Percentiles rank a stretch among this genome's conserved stretches.
Evolutionary conservation across 2,113 vertebrate genomes (phyloP).

Genomic region (Benitochromis conjunctus): DNA sequence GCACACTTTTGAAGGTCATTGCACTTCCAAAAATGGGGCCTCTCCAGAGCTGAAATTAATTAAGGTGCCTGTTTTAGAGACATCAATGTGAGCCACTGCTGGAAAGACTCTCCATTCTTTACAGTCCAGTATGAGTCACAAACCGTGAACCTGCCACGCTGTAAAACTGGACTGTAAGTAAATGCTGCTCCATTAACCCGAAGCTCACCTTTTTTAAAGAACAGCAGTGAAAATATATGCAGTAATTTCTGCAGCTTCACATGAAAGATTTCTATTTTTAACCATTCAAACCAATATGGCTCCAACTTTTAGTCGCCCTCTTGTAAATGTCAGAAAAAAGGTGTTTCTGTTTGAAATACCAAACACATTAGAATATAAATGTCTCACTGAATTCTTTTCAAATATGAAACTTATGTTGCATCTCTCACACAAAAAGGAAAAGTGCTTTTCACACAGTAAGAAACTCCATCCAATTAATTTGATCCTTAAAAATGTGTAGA

Average conservation of each 20-base stretch:
- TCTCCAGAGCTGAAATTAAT: conserved; percentile 67
- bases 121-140: background rate
- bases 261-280: background rate
- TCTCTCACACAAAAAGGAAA: background rate
- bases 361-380: background rate
- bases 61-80: conserved; percentile 64
- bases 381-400: background rate
- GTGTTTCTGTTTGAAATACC: background rate
- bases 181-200: background rate
- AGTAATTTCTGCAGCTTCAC: background rate
- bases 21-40: conserved; percentile 67
- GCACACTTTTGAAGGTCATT: conserved; percentile 63
- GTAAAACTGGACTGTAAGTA: background rate
- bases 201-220: background rate
- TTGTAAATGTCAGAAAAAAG: background rate
- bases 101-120: conserved; percentile 6
- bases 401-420: background rate
- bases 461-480: background rate
- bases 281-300: background rate
- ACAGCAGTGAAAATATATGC: background rate
- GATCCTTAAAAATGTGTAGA: background rate
- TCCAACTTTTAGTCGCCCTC: background rate
- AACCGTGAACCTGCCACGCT: background rate
- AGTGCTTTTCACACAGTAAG: background rate
- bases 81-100: conserved; percentile 28